These are phyloP conservation scores for Hydraecia micacea DNA, from an alignment of 2,888 invertebrate species.

Conservation along the genomic window DNA sequence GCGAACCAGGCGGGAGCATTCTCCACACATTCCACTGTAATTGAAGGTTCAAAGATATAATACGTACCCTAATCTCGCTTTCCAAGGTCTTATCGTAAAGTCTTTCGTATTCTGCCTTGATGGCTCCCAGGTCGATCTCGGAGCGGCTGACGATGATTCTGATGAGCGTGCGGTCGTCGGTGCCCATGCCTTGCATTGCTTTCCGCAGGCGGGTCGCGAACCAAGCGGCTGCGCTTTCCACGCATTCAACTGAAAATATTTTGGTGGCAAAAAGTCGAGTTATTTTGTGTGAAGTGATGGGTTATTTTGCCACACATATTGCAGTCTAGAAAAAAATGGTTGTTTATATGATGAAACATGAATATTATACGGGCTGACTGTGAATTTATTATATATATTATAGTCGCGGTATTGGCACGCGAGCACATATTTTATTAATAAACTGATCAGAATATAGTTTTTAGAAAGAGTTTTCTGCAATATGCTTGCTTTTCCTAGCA, in stretches of 20 bases:
- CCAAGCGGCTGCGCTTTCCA: constrained; percentile 92
- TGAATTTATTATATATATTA: too few species aligned
- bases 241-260: constrained; percentile 91
- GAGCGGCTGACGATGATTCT: constrained; percentile 93
- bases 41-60: constrained; percentile 37
- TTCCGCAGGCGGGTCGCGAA: constrained; percentile 92
- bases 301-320: constrained; percentile 4
- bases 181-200: constrained; percentile 93
- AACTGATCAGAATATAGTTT: constrained; percentile 17
- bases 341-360: background rate
- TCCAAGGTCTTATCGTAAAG: constrained; percentile 92
- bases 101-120: constrained; percentile 93
- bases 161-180: constrained; percentile 93
- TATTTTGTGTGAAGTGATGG: background rate
- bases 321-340: background rate
- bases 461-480: background rate
- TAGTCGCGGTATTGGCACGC: constrained; percentile 22
- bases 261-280: constrained; percentile 18
- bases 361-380: too few species aligned
- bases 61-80: constrained; percentile 91
- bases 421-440: constrained; percentile 37
- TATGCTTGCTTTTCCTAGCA: background rate
- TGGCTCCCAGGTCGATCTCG: constrained; percentile 92
- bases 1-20: constrained; percentile 93
- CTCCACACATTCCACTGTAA: constrained; percentile 93